Evolutionary conservation across 2,888 invertebrate genomes (phyloP).

Genomic region (Ochropacha duplaris): DNA sequence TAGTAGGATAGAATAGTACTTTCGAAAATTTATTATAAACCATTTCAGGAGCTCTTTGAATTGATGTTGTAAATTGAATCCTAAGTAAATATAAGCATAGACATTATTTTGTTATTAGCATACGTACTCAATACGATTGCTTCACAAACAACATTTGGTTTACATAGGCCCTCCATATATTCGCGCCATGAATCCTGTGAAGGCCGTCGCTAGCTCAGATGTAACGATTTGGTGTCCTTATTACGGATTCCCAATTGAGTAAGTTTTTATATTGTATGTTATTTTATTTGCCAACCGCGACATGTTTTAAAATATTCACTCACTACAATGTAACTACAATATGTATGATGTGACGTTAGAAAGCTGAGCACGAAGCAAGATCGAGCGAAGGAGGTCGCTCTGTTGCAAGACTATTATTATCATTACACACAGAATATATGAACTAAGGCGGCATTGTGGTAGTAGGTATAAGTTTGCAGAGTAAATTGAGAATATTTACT

Average conservation of each 20-base stretch:
- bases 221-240: conserved; percentile 91
- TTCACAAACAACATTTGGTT: conserved; percentile 31
- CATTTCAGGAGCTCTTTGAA: not conserved
- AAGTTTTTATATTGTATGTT: conserved; percentile 29
- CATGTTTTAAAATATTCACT: conserved; percentile 31
- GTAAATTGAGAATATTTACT: not conserved
- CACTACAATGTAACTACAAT: conserved; percentile 35
- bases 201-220: conserved; percentile 91
- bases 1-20: not conserved
- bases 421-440: conserved; percentile 34
- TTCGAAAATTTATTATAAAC: too few species aligned
- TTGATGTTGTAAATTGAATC: conserved; percentile 9
- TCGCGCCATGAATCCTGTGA: conserved; percentile 87
- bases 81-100: conserved; percentile 39
- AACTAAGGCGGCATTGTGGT: conserved; percentile 26
- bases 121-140: conserved; percentile 12
- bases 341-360: conserved; percentile 37
- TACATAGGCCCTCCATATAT: conserved; percentile 88
- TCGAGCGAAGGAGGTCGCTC: conserved; percentile 19
- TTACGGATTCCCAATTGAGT: conserved; percentile 91
- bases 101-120: conserved; percentile 24
- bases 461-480: not conserved
- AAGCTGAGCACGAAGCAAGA: conserved; percentile 35
- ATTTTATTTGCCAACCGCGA: not conserved
- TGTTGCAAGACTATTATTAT: conserved; percentile 31